A percentile compares a stretch with the other conserved stretches of the same genome.
Evolutionary conservation across 2,113 vertebrate species (phyloP).

Genomic region (Anhinga anhinga): DNA sequence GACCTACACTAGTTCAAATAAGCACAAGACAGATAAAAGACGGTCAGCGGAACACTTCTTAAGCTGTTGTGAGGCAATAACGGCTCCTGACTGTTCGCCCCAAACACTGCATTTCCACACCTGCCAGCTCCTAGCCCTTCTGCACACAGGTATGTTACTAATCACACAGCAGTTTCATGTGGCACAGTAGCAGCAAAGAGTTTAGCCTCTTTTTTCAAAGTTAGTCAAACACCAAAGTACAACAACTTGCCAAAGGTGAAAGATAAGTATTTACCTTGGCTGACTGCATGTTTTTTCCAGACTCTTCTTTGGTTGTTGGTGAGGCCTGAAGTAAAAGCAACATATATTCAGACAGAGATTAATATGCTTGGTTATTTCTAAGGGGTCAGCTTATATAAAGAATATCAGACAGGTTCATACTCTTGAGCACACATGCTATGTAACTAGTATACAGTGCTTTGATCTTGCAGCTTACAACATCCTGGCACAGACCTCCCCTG

Average conservation of each 20-base stretch:
- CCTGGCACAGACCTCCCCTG: not conserved
- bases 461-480: not conserved
- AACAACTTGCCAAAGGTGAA: not conserved
- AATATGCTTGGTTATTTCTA: not conserved
- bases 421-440: not conserved
- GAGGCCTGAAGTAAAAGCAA: not conserved
- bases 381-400: not conserved
- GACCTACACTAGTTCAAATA: not conserved
- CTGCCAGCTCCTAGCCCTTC: too few species aligned
- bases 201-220: not conserved
- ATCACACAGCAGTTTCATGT: not conserved
- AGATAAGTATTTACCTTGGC: slow-evolving; percentile 29
- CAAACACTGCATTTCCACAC: not conserved
- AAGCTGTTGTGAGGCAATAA: not conserved
- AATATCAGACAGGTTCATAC: not conserved
- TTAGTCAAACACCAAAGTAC: not conserved
- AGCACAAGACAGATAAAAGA: not conserved
- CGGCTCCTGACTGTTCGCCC: too few species aligned
- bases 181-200: not conserved
- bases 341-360: not conserved
- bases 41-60: not conserved
- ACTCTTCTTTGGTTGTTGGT: slow-evolving; percentile 8
- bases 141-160: too few species aligned
- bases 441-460: not conserved
- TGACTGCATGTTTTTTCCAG: slow-evolving; percentile 42